Percentiles rank a stretch among this genome's conserved stretches.
phyloP scores from a whole-genome alignment of 2,888 invertebrate species.

The Drosophila mimetica region DNA sequence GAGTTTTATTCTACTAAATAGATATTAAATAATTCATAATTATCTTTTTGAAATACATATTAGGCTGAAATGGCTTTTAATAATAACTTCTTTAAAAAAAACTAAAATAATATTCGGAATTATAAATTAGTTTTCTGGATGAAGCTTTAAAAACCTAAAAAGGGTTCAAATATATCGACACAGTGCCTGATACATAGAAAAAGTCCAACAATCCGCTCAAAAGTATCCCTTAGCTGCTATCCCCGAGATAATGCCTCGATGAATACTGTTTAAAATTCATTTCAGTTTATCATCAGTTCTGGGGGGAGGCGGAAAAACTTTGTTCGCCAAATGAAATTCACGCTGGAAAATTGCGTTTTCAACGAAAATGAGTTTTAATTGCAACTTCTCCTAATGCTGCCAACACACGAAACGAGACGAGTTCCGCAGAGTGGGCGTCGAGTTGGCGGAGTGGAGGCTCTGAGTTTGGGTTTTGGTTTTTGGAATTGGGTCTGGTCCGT shows the following conservation, averaged over 20 bases:
- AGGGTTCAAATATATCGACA: background rate
- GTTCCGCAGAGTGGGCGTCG: background rate
- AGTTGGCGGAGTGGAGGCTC: constrained; percentile 34
- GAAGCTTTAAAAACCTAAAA: background rate
- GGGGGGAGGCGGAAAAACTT: constrained; percentile 15
- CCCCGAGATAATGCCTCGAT: constrained; percentile 60
- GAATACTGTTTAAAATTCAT: constrained; percentile 76
- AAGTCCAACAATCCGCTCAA: constrained; percentile 7
- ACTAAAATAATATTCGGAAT: background rate
- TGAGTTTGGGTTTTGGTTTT: background rate
- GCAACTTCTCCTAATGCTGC: constrained; percentile 76
- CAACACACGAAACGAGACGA: constrained; percentile 49
- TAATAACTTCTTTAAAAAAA: background rate
- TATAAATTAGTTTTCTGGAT: background rate
- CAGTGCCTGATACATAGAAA: too few species aligned
- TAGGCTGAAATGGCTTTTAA: background rate
- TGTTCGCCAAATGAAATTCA: constrained; percentile 70
- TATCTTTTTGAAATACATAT: background rate
- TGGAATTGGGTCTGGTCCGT: constrained; percentile 1
- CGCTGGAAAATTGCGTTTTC: constrained; percentile 75
- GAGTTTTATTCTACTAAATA: too few species aligned
- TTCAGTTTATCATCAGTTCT: constrained; percentile 70
- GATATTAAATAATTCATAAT: background rate
- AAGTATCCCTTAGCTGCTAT: constrained; percentile 6
- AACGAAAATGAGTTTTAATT: constrained; percentile 80